phyloP scores from a whole-genome alignment of 2,113 vertebrate genomes.

The Macrotus californicus region DNA sequence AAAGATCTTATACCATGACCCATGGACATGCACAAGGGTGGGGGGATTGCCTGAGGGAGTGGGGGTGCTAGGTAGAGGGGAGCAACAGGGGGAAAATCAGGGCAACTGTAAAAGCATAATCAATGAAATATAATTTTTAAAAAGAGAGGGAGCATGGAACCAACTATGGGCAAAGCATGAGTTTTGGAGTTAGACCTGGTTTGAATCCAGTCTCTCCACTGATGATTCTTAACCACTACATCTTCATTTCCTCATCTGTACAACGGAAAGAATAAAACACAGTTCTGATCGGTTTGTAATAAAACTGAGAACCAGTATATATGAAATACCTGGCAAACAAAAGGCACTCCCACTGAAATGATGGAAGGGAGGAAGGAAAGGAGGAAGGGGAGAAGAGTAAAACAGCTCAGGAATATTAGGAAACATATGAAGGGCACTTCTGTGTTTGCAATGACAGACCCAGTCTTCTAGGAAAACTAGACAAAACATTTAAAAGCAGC shows the following conservation, averaged over 20 bases:
- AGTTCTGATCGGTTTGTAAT: background rate
- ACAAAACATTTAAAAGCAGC: background rate
- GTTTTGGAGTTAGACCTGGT: background rate
- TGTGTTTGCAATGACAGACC: background rate
- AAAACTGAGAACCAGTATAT: background rate
- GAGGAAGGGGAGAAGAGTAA: background rate
- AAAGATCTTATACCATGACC: too few relatives aligned
- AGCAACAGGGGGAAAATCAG: too few relatives aligned
- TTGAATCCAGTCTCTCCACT: background rate
- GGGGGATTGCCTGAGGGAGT: too few relatives aligned
- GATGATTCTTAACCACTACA: background rate
- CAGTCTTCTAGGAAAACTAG: background rate
- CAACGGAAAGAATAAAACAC: background rate
- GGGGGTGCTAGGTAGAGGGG: too few relatives aligned
- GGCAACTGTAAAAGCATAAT: too few relatives aligned
- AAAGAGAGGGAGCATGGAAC: background rate
- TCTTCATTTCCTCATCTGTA: background rate
- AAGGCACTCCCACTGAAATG: background rate
- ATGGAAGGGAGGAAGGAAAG: too few relatives aligned
- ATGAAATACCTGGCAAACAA: background rate
- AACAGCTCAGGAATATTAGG: background rate
- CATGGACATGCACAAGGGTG: too few relatives aligned
- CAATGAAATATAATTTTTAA: too few relatives aligned
- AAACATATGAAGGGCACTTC: background rate
- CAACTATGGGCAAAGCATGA: background rate